phyloP scores from a whole-genome alignment of 2,888 invertebrate species.

The Trichopria drosophilae region DNA sequence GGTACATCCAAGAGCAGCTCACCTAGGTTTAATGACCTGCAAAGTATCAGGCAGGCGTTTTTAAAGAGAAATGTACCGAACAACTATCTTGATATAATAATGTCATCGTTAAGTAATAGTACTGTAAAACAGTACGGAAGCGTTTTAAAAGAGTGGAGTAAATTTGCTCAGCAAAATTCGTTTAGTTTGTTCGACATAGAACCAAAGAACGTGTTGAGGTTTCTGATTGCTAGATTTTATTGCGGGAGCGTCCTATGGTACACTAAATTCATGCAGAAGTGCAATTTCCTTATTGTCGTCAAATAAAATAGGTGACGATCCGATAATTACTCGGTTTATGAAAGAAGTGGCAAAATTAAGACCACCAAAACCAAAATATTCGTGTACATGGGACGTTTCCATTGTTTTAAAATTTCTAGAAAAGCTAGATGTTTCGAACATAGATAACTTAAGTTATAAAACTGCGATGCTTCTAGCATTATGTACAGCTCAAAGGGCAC shows the following conservation, averaged over 20 bases:
- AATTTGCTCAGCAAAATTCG: neutral
- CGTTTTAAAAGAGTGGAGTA: too few species aligned
- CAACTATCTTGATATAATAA: too few species aligned
- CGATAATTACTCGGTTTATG: conserved; percentile 23
- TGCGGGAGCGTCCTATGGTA: conserved; percentile 22
- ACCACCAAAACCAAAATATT: conserved; percentile 25
- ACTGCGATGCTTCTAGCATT: conserved; percentile 16
- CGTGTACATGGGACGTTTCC: conserved; percentile 25
- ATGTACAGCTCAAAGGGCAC: conserved; percentile 2
- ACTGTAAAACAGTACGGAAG: too few species aligned
- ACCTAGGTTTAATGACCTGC: too few species aligned
- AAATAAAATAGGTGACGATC: conserved; percentile 9
- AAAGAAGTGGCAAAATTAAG: conserved; percentile 25
- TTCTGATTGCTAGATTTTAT: too few species aligned
- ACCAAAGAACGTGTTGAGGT: too few species aligned
- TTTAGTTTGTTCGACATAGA: conserved; percentile 2
- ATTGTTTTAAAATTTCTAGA: conserved; percentile 18
- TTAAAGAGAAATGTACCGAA: too few species aligned
- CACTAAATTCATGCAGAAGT: conserved; percentile 20
- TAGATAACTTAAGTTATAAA: conserved; percentile 10
- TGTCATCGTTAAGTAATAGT: too few species aligned
- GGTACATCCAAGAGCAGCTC: conserved; percentile 11
- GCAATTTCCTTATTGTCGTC: conserved; percentile 23
- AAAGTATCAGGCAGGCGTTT: too few species aligned
- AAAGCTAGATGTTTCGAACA: conserved; percentile 2